Base-by-base conservation (phyloP, 2,888 invertebrate species). In the Plemyria rubiginata region DNA sequence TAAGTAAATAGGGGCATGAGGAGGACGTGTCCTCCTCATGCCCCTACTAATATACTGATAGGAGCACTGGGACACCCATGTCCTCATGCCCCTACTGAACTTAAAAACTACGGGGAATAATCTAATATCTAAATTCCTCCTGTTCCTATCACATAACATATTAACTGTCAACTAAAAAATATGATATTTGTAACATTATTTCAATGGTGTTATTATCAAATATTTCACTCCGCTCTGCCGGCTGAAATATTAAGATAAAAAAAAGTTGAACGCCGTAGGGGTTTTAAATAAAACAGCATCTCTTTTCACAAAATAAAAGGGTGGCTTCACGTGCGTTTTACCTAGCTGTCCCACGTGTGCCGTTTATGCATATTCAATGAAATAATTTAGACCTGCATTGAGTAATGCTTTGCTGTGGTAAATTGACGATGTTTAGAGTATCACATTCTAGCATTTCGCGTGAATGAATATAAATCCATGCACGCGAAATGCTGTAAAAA, bases 341-440 rank as follows among this genome's bases (percentile, higher is more conserved):
- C 22, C 22, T 41, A 50, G 40, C 29, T 45, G 32, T 15, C 40
- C 40, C 56, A 45, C 45, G 16, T 8, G 16, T 11, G 50, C 41
- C 56, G 49, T 56, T 56, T 56, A 41, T 56, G 56, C 56, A 56
- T 56, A 56, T 41, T 49, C 41, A 16, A 56, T 56, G 56, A 49
- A 56, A 56, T 40, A 56, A 56, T 56, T 56, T 50, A 49, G 40
- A 49, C 29, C 38, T 29, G 50, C 49, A 56, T 56, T 41, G 56
- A 49, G 40, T 41, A 29, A 13, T 16, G 41, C 8, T 40, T 7
- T 28, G 13, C 22, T 49, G 0, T 16, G 15, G 32, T 38, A 46
- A 22, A 46, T 1, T 2, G 22, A 32, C 4, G 6, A 7, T 8
- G 32, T 8, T 32, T 32, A 32, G 2, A 32, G 8, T 32, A 6